phyloP scores from a whole-genome alignment of 2,888 invertebrate species.

The Brachypterus glaber region DNA sequence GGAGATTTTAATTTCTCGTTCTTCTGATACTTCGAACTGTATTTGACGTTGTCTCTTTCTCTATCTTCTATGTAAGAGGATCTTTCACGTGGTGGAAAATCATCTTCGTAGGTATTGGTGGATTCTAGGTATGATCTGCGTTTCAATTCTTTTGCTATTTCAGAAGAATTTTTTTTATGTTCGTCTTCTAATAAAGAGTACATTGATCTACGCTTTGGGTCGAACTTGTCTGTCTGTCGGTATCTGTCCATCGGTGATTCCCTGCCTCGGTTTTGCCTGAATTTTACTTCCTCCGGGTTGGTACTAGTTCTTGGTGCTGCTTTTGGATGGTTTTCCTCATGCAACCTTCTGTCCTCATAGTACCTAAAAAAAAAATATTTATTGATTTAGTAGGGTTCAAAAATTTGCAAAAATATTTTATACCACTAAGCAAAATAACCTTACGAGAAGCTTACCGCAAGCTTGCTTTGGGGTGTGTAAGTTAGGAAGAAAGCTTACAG shows the following conservation, averaged over 20 bases:
- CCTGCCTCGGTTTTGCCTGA: conserved; percentile 26
- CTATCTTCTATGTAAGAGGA: conserved; percentile 10
- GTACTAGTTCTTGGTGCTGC: conserved; percentile 30
- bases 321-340: conserved; percentile 28
- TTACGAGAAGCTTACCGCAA: too few species aligned
- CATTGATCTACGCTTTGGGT: conserved; percentile 39
- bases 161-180: conserved; percentile 39
- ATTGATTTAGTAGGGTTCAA: too few species aligned
- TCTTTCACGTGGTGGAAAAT: conserved; percentile 21
- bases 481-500: too few species aligned
- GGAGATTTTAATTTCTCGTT: conserved; percentile 30
- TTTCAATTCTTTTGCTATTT: conserved; percentile 43
- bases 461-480: too few species aligned
- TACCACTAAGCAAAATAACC: too few species aligned
- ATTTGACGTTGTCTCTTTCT: conserved; percentile 34
- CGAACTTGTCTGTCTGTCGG: conserved; percentile 31
- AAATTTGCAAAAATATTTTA: too few species aligned
- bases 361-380: conserved; percentile 23
- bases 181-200: conserved; percentile 41
- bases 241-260: conserved; percentile 24
- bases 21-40: conserved; percentile 31
- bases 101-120: conserved; percentile 23
- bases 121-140: conserved; percentile 40
- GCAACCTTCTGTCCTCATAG: conserved; percentile 23
- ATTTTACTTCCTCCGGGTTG: conserved; percentile 30